Evolutionary conservation across 2,888 invertebrate species (phyloP), one percentile per base, ranked within the genome.

Genomic region (Drosophila ochracea): DNA sequence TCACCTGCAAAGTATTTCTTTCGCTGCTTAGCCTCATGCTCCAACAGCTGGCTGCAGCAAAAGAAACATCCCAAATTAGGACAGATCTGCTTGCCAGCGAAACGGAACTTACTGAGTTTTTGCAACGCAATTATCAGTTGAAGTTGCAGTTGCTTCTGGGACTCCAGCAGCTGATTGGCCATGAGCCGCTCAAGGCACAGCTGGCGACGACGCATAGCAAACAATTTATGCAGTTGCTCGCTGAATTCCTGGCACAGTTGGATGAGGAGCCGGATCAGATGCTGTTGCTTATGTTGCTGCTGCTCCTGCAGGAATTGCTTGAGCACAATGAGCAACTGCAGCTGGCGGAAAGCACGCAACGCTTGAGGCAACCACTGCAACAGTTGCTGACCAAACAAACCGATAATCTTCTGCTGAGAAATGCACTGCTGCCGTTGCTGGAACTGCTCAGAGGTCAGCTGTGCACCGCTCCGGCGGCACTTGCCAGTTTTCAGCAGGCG

Each of bases 1-100:
- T 93, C 3, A 91, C 87, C 5, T 92, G 92, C 58, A 87, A 92
- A 52, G 73, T 91, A 0, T 93, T 93, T 55, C 75, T 93, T 53
- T 79, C 84, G 3, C 68, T 93, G 7, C 72, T 93, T 3, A 67
- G 71, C 3, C 64, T 87, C n/a, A 78, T 90, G 72, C 39, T 64
- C 6, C 53, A 78, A 10, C 58, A 83, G n/a, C n/a, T 90, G 1
- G 53, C 50, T 13, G 21, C 54, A 30, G 21, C 37, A 28, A 47
- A 25, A 25, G 9, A 47, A 47, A 3, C 30, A 43, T 7, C 10
- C 31, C 9, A 61, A 0, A 25, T 49, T 1, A 35, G 39, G n/a
- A 82, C 82, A 21, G 91, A 91, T 52, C 76, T 93, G 7, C 61
- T 93, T 0, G 78, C 83, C 13, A 82, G 73, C 0, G 91, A 92